These are phyloP conservation scores for Pteronotus mesoamericanus DNA, from an alignment of 2,797 vertebrate genomes.

Conservation along the genomic window DNA sequence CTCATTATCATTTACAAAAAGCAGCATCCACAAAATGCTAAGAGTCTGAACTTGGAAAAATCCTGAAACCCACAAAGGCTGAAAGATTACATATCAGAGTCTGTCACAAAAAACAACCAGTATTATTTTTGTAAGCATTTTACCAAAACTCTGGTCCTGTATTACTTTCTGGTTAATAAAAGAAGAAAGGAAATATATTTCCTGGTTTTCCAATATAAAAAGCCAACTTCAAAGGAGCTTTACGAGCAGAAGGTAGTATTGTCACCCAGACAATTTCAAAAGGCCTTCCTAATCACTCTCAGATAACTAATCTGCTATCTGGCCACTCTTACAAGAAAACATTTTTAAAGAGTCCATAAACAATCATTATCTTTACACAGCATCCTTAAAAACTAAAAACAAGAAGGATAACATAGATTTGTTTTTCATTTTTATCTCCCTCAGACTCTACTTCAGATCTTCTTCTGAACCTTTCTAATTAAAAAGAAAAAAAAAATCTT, in stretches of 20 bases:
- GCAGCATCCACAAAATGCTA: background rate
- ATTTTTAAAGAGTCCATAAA: conserved; percentile 40
- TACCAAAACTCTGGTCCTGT: background rate
- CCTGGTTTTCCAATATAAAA: conserved; percentile 43
- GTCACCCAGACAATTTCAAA: conserved; percentile 3
- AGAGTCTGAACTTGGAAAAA: conserved; percentile 25
- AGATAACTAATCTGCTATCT: conserved; percentile 38
- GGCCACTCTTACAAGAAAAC: conserved; percentile 47
- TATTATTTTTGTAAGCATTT: background rate
- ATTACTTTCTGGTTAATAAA: conserved; percentile 30
- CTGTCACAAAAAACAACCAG: conserved; percentile 13
- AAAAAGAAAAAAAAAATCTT: background rate
- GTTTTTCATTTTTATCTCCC: conserved; percentile 48
- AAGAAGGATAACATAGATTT: background rate
- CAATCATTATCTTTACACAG: conserved; percentile 60
- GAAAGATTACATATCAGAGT: background rate
- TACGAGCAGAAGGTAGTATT: background rate
- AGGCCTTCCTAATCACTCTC: conserved; percentile 37
- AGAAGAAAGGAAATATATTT: conserved; percentile 4
- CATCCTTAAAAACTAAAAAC: conserved; percentile 55
- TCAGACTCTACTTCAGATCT: background rate
- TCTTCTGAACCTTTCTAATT: conserved; percentile 2
- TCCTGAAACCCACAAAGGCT: background rate
- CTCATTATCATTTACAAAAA: background rate
- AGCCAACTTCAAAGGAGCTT: conserved; percentile 48